Conservation (phyloP, 2,888 invertebrate species). For the Lepidocyrtinus sp. region DNA sequence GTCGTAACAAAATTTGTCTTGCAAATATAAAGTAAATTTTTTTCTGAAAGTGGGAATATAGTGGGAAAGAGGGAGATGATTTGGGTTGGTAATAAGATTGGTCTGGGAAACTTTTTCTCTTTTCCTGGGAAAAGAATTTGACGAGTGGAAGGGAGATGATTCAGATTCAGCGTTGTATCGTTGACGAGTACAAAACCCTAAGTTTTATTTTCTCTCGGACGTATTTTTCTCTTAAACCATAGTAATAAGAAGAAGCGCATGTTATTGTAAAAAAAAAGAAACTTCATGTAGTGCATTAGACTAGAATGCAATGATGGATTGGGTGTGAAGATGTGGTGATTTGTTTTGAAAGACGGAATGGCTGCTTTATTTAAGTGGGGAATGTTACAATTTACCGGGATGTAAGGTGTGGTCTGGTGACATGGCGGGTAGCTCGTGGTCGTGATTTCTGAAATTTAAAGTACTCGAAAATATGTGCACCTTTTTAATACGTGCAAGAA, state of each 20-base stretch:
- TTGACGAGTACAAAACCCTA: slow-evolving; percentile 58
- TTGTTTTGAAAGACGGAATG: slow-evolving; percentile 45
- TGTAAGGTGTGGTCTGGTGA: no score
- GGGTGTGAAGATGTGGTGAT: no score
- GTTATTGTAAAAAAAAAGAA: no score
- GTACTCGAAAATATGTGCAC: slow-evolving; percentile 52
- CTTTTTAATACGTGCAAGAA: slow-evolving; percentile 39
- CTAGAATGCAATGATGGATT: no score
- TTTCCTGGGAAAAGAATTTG: slow-evolving; percentile 5
- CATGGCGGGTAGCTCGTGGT: slow-evolving; percentile 60
- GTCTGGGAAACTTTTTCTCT: no score
- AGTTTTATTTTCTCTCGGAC: slow-evolving; percentile 49
- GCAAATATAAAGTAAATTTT: no score
- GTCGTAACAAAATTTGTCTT: no score
- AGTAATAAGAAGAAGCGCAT: slow-evolving; percentile 25
- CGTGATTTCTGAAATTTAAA: slow-evolving; percentile 60
- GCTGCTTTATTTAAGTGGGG: slow-evolving; percentile 52
- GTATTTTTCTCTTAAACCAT: slow-evolving; percentile 39
- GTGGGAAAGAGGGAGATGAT: background rate
- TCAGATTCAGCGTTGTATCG: slow-evolving; percentile 44
- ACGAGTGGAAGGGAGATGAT: background rate
- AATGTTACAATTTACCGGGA: slow-evolving; percentile 40
- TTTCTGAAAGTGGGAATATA: no score
- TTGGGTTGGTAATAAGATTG: no score
- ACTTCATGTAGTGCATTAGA: no score